phyloP scores from a whole-genome alignment of 2,797 vertebrate species.

The Distichodus sexfasciatus region DNA sequence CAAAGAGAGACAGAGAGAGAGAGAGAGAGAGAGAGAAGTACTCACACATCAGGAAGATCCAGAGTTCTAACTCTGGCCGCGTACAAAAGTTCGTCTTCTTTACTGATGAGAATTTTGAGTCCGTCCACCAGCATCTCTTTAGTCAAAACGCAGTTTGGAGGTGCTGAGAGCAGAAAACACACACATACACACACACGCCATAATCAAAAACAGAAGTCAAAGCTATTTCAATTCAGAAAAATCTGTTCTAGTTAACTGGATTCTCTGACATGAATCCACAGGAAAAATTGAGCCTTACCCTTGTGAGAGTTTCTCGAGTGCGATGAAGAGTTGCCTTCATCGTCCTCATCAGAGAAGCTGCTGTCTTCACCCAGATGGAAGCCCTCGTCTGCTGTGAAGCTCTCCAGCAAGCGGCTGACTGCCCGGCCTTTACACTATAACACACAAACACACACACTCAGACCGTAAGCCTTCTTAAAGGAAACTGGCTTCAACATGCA shows the following conservation, averaged over 20 bases:
- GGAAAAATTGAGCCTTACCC: constrained; percentile 65
- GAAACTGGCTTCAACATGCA: too few species aligned
- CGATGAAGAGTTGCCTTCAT: constrained; percentile 71
- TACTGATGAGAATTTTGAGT: constrained; percentile 90
- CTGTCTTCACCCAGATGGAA: constrained; percentile 93
- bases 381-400: constrained; percentile 93
- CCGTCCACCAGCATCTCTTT: constrained; percentile 91
- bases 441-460: constrained; percentile 13
- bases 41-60: constrained; percentile 93
- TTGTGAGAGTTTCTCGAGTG: constrained; percentile 75
- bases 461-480: too few species aligned
- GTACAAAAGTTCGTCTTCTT: constrained; percentile 96
- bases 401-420: constrained; percentile 93
- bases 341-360: constrained; percentile 96
- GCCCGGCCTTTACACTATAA: constrained; percentile 84
- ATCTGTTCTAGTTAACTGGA: too few species aligned
- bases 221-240: too few species aligned
- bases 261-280: background rate
- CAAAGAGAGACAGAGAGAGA: too few species aligned
- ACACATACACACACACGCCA: constrained; percentile 3
- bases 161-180: constrained; percentile 65
- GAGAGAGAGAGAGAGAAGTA: too few species aligned
- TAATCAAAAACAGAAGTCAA: background rate
- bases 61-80: constrained; percentile 88
- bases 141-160: constrained; percentile 89